Percentiles rank a stretch among this genome's conserved stretches.
phyloP scores from a whole-genome alignment of 2,113 vertebrate species.

The Atlantisia rogersi region DNA sequence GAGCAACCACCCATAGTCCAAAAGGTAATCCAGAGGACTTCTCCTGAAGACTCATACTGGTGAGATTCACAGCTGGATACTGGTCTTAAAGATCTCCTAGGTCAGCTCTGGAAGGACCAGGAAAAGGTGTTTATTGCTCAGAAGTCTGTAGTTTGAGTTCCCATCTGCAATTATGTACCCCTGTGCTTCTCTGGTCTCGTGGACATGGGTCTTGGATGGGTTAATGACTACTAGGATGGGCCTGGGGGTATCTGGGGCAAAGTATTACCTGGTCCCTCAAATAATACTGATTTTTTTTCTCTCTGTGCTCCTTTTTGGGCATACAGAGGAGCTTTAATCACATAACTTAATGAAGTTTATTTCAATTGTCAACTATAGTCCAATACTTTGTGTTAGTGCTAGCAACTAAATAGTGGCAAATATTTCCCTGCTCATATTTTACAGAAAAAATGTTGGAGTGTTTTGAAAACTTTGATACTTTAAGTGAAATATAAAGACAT shows the following conservation, averaged over 20 bases:
- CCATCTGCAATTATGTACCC: accelerated
- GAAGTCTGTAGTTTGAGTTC: neutral
- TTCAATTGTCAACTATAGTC: neutral
- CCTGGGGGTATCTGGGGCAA: neutral
- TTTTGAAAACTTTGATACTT: neutral
- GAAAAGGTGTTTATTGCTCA: neutral
- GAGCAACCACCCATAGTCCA: neutral
- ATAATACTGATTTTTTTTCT: neutral
- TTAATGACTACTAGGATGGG: neutral
- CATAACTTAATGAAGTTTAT: neutral
- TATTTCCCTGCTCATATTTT: neutral
- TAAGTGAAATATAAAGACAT: neutral
- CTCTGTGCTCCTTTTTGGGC: neutral
- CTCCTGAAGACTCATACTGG: no score
- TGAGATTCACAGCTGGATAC: neutral
- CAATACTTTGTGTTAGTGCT: neutral
- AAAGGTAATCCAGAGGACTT: neutral
- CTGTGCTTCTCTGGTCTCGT: neutral
- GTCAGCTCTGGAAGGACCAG: neutral
- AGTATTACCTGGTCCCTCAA: neutral
- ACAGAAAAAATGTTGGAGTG: neutral
- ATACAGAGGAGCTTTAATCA: neutral
- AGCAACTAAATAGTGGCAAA: neutral
- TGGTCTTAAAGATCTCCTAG: neutral
- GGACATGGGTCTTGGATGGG: neutral